Evolutionary conservation across 2,888 invertebrate species (phyloP), one percentile per base, ranked within the genome.

Genomic region (Criorhina ranunculi): DNA sequence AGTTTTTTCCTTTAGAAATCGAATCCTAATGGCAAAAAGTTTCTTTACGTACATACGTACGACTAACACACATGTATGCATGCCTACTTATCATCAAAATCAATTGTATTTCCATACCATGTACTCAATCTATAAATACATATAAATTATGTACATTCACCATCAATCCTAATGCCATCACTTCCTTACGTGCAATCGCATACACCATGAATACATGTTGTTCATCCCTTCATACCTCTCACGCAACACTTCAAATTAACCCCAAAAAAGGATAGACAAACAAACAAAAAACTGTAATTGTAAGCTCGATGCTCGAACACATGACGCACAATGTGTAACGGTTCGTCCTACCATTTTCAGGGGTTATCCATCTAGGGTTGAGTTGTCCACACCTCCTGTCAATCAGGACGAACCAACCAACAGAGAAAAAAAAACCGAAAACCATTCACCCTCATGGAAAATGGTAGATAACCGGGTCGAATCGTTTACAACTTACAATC

Each of bases 371-470:
- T 67, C 51, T 66, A 67, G 70, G 76, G 81, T 66, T 81, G 70
- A 29, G 62, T 49, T 87, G 87, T 87, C 87, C 87, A 87, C 87
- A 87, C 87, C 87, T 87, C 87, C 87, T 87, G 87, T 86, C 87
- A 87, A 87, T 87, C 87, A 87, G 78, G 57, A 12, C 69, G 29
- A 85, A 70, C 75, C 62, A 70, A 59, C 69, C 42, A 57, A 59
- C 29, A 46, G 51, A 57, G 33, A 42, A 24, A 31, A 37, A 62
- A 42, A 57, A 44, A 66, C 9, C 8, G 9, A 7, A 4, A 62
- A 59, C 42, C 75, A 86, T 86, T 86, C 83, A 76, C 86, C 86
- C 85, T 86, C 62, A 59, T 76, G 76, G 80, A 80, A 86, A 81
- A 81, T 86, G 85, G 76, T 72, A 86, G 67, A 79, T 77, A 86